A percentile compares a stretch with the other conserved stretches of the same genome.
phyloP scores from a whole-genome alignment of 1,140 invertebrate species.

The Druon quercuslanigerum region DNA sequence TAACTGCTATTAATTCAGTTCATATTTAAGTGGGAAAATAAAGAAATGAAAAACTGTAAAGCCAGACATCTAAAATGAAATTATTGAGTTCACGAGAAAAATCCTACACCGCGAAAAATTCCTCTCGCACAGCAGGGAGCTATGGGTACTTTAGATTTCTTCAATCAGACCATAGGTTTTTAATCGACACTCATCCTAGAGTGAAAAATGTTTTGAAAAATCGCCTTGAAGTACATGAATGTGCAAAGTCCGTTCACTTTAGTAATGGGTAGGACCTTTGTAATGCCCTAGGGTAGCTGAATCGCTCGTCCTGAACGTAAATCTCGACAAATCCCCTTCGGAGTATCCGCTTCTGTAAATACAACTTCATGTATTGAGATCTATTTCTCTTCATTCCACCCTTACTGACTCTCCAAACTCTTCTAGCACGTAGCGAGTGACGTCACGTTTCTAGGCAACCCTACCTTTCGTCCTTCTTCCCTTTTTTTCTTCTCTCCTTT shows the following conservation, averaged over 20 bases:
- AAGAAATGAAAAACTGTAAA: too few relatives aligned
- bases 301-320: constrained; percentile 11
- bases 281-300: neutral
- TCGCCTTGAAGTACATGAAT: neutral
- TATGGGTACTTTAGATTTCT: too few relatives aligned
- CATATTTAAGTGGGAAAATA: too few relatives aligned
- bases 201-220: neutral
- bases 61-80: too few relatives aligned
- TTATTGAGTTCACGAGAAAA: too few relatives aligned
- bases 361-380: neutral
- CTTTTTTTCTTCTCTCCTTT: neutral
- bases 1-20: too few relatives aligned
- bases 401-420: neutral
- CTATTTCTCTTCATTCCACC: neutral
- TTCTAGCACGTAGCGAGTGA: constrained; percentile 54
- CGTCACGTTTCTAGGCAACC: constrained; percentile 64
- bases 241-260: neutral
- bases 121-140: too few relatives aligned
- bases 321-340: constrained; percentile 7
- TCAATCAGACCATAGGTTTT: neutral
- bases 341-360: neutral
- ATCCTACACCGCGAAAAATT: too few relatives aligned
- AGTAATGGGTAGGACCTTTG: neutral
- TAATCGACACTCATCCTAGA: neutral
- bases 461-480: constrained; percentile 43